A percentile compares a stretch with the other conserved stretches of the same genome.
Conservation (phyloP, 2,113 vertebrate species). For the Micronycteris hirsuta region DNA sequence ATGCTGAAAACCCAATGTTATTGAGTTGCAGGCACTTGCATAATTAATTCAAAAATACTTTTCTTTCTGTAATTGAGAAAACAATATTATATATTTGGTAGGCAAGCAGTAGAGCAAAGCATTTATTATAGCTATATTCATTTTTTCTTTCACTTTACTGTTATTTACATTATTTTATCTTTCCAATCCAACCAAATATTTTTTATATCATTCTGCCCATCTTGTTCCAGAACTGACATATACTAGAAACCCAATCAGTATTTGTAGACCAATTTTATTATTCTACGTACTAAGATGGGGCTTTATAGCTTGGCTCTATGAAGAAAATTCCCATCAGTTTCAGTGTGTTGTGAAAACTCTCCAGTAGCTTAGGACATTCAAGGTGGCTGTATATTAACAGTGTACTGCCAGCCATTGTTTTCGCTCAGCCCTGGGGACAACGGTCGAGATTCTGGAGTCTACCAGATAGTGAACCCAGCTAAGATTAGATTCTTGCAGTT, state of each 20-base stretch:
- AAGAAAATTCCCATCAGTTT: background rate
- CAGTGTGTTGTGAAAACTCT: background rate
- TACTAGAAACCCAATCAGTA: background rate
- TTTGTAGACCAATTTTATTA: background rate
- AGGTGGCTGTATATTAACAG: background rate
- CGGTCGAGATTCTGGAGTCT: background rate
- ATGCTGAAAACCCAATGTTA: conserved; percentile 52
- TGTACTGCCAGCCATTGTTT: background rate
- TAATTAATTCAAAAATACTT: conserved; percentile 53
- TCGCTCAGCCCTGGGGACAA: background rate
- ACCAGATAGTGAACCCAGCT: background rate
- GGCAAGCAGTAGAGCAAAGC: conserved; percentile 26
- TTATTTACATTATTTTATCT: background rate
- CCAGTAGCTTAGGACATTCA: background rate
- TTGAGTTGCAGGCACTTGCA: background rate
- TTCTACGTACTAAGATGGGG: background rate
- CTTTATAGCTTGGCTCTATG: background rate
- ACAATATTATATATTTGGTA: conserved; percentile 52
- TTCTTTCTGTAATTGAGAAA: conserved; percentile 70
- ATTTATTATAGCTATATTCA: background rate
- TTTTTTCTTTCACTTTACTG: background rate
- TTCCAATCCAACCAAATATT: background rate
- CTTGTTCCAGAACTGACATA: background rate
- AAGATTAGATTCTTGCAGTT: background rate
- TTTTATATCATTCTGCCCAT: background rate